Conservation (phyloP, 2,888 invertebrate species). For the Morpho helenor region DNA sequence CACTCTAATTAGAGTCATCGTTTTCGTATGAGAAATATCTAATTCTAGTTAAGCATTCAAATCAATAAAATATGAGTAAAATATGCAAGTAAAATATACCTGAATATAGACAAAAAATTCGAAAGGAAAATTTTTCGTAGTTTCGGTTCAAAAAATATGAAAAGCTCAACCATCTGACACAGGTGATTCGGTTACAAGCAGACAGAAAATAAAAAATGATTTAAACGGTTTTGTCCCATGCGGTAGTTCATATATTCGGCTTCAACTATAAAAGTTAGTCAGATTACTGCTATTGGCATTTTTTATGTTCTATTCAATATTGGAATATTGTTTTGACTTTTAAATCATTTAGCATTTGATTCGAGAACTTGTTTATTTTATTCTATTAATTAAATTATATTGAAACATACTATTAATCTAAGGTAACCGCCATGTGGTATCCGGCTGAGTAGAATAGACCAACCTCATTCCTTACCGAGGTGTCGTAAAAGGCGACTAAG, state of each 20-base stretch:
- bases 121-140: not conserved
- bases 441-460: no score
- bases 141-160: not conserved
- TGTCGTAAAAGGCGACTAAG: no score
- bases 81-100: no score
- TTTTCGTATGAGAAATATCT: no score
- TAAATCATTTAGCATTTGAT: no score
- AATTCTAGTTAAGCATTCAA: not conserved
- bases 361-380: no score
- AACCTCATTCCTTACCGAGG: no score
- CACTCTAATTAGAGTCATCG: no score
- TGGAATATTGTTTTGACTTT: not conserved
- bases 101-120: not conserved
- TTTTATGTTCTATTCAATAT: conserved; percentile 1
- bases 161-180: conserved; percentile 4
- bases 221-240: conserved; percentile 14
- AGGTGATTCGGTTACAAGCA: conserved; percentile 12
- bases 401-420: no score
- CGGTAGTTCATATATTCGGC: conserved; percentile 9
- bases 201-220: conserved; percentile 7
- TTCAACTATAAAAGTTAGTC: conserved; percentile 7
- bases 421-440: no score
- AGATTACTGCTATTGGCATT: conserved; percentile 3
- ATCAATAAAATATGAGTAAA: no score
- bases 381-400: no score